phyloP scores from a whole-genome alignment of 2,113 vertebrate genomes.

The Marmota monax region DNA sequence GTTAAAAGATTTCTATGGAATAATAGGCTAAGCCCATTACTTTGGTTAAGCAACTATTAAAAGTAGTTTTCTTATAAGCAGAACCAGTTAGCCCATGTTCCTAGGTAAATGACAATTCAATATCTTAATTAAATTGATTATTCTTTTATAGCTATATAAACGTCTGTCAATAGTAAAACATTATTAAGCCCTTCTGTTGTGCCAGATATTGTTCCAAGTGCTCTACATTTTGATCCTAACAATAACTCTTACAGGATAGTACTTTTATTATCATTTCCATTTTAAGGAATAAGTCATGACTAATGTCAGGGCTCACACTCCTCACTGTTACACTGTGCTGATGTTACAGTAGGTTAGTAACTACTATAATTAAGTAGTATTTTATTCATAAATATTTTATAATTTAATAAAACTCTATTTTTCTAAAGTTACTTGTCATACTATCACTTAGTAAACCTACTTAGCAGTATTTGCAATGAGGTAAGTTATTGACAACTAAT shows the following conservation, averaged over 20 bases:
- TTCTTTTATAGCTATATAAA: background rate
- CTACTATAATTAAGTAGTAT: background rate
- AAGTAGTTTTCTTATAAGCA: slow-evolving; percentile 7
- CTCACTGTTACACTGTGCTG: background rate
- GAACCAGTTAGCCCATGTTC: background rate
- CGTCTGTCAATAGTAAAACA: background rate
- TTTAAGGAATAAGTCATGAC: slow-evolving; percentile 15
- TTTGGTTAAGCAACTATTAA: slow-evolving; percentile 36
- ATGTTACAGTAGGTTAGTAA: background rate
- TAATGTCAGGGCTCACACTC: background rate
- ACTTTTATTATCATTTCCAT: background rate
- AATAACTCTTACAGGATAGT: background rate
- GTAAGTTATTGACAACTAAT: background rate
- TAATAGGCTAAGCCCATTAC: background rate
- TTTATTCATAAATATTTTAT: background rate
- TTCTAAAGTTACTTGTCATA: background rate
- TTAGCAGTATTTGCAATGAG: background rate
- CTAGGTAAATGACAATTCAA: background rate
- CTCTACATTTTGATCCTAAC: background rate
- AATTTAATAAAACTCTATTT: slow-evolving; percentile 16
- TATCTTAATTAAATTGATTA: background rate
- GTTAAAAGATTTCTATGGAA: slow-evolving; percentile 51
- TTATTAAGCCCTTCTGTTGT: background rate
- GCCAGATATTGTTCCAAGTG: background rate
- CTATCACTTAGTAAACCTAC: background rate